Conservation (phyloP, 1,140 invertebrate species). For the Goniozus legneri region DNA sequence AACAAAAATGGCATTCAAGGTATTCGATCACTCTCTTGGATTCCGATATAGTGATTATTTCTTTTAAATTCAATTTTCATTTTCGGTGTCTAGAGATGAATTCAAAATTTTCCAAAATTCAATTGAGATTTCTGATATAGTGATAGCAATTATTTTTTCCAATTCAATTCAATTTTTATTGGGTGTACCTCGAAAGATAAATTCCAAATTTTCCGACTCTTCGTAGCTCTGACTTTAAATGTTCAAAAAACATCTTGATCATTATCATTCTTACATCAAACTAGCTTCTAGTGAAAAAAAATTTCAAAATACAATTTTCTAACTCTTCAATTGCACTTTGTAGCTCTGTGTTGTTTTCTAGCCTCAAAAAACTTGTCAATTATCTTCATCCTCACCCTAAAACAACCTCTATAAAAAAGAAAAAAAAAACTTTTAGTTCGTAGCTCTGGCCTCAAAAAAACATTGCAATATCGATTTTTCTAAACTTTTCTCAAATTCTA, state of each 20-base stretch:
- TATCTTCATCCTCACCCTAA: no score
- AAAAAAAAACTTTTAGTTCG: not conserved
- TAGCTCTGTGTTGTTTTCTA: not conserved
- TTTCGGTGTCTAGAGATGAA: no score
- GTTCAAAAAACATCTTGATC: no score
- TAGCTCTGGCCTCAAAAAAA: not conserved
- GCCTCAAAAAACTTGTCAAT: not conserved
- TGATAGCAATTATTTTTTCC: not conserved
- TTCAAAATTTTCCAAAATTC: not conserved
- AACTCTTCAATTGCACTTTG: not conserved
- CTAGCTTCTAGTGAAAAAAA: no score
- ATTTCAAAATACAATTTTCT: no score
- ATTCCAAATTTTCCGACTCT: not conserved
- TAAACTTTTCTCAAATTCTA: conserved; percentile 7
- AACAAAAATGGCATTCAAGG: conserved; percentile 31
- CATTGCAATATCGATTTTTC: not conserved
- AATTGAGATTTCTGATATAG: no score
- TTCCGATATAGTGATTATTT: not conserved
- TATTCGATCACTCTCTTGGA: conserved; percentile 5
- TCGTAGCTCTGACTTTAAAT: no score
- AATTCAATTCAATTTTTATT: not conserved
- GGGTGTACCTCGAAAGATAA: not conserved
- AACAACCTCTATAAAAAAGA: no score
- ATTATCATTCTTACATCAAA: no score
- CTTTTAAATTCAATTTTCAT: not conserved